Evolutionary conservation across 2,797 vertebrate genomes (phyloP), one percentile per base, ranked within the genome.

Genomic region (Todus mexicanus): DNA sequence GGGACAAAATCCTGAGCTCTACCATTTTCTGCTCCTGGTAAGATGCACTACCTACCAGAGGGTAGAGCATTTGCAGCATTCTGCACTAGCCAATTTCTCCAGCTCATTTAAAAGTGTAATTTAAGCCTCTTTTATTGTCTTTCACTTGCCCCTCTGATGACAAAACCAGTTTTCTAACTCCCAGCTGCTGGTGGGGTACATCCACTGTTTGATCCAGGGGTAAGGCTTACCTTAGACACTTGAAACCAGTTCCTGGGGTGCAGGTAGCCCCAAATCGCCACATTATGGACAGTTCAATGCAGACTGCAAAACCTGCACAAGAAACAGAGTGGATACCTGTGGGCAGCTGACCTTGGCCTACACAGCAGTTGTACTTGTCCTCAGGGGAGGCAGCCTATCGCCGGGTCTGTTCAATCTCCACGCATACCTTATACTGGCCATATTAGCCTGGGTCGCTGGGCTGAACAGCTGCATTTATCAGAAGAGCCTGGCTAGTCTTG

Each of bases 101-200:
- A 73, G 72, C 75, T 94, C 35, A 54, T 93, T 92, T 95, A 31
- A 81, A 89, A 89, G 66, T 89, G 89, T 91, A 89, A 89, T 92
- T 65, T 85, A 72, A 95, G 10, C 37, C 31, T 40, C 7, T 57
- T 63, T 40, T 73, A 86, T 74, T 83, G 42, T 66, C 21, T 53
- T 87, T 93, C 68, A 47, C 37, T 81, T 57, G 43, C 13, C 16
- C 71, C 26, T 79, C 40, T 90, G 77, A 73, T 76, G 90, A 79
- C 68, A 95, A 93, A 90, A 86, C 60, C 74, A 82, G 80, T 26
- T 81, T 91, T 50, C 31, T 45, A 45, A 40, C 27, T 89, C 38
- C 20, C 54, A n/a, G 0, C 47, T 84, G 59, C 59, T 91, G 57
- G 27, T 89, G 53, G 70, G 50, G 20, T 69, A 7, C 31, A 45